Conservation (phyloP, 2,888 invertebrate genomes). For the Cosmia trapezina region DNA sequence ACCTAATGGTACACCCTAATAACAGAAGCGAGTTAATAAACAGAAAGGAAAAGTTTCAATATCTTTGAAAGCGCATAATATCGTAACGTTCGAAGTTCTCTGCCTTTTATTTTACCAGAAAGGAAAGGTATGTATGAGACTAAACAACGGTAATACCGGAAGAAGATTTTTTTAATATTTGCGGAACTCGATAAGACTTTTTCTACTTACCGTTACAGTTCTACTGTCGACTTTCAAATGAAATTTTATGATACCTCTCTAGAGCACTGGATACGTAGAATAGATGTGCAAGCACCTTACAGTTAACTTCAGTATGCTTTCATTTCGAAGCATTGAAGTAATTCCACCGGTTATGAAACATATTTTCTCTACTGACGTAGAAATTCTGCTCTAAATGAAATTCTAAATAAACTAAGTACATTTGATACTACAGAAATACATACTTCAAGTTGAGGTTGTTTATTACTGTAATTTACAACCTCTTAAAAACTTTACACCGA, state of each 20-base stretch:
- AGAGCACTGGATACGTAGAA: not conserved
- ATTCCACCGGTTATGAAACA: not conserved
- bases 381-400: not conserved
- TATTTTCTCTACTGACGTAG: not conserved
- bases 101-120: conserved; percentile 43
- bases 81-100: conserved; percentile 49
- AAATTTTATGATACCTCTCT: conserved; percentile 45
- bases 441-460: conserved; percentile 46
- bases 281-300: conserved; percentile 3
- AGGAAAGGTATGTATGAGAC: conserved; percentile 47
- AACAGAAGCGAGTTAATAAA: conserved; percentile 48
- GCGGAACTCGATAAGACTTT: conserved; percentile 44
- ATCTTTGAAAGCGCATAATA: conserved; percentile 59
- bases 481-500: conserved; percentile 61
- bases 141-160: conserved; percentile 41
- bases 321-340: not conserved
- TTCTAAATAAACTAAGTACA: conserved; percentile 19
- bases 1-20: conserved; percentile 35
- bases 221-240: conserved; percentile 49
- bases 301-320: not conserved
- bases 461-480: conserved; percentile 58
- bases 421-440: conserved; percentile 43
- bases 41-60: conserved; percentile 58
- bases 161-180: conserved; percentile 52
- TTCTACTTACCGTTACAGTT: conserved; percentile 33